Conservation (phyloP, 2,888 invertebrate species). For the Norana najaformis region DNA sequence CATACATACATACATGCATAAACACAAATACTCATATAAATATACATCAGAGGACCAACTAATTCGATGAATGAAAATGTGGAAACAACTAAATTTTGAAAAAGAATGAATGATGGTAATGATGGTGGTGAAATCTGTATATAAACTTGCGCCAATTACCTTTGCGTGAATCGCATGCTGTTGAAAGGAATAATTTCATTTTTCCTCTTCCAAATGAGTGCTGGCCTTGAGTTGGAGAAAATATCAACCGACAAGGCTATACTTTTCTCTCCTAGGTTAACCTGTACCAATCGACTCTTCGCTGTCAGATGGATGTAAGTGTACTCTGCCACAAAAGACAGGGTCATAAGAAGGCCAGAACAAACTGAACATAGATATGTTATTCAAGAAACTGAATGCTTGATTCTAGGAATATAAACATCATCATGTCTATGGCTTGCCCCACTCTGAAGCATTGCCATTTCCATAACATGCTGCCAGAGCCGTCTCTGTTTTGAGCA, state of each 20-base stretch:
- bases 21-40: background rate
- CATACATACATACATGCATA: background rate
- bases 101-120: background rate
- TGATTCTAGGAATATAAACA: too few relatives aligned
- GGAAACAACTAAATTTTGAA: background rate
- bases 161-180: background rate
- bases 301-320: background rate
- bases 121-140: background rate
- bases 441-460: too few relatives aligned
- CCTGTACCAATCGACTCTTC: background rate
- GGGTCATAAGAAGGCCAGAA: background rate
- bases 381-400: too few relatives aligned
- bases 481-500: too few relatives aligned
- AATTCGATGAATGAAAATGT: background rate
- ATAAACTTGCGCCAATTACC: background rate
- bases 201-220: background rate
- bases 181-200: background rate
- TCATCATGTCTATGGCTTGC: too few relatives aligned
- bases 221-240: background rate
- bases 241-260: background rate
- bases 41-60: background rate
- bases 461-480: too few relatives aligned
- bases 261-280: background rate
- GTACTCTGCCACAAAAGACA: background rate
- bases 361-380: too few relatives aligned